A percentile compares a stretch with the other conserved stretches of the same genome.
Evolutionary conservation across 2,888 invertebrate species (phyloP).

Genomic region (Plebejus argus): DNA sequence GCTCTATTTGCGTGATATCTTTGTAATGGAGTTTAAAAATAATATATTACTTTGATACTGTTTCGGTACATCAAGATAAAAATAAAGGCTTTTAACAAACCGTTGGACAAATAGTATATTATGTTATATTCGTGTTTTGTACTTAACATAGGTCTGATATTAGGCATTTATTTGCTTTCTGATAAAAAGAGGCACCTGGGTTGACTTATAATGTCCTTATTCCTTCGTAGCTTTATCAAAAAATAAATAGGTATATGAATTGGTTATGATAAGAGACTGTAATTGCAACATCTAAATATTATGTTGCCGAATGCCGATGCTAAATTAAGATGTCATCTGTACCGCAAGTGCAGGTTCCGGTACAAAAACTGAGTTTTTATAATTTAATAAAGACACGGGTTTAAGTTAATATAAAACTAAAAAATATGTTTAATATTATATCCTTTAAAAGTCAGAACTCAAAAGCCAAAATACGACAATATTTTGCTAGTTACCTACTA

Average conservation of each 20-base stretch:
- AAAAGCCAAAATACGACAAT: background rate
- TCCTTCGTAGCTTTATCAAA: background rate
- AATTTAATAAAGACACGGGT: too few relatives aligned
- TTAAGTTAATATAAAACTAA: too few relatives aligned
- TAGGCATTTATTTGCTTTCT: background rate
- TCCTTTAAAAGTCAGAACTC: too few relatives aligned
- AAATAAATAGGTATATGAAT: background rate
- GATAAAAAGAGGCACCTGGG: slow-evolving; percentile 1
- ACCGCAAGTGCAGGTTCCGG: too few relatives aligned
- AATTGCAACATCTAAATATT: background rate
- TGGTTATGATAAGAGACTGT: background rate
- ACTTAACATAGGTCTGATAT: background rate
- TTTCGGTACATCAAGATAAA: background rate
- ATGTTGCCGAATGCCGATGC: too few relatives aligned
- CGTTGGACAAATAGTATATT: background rate
- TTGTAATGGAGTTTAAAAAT: background rate
- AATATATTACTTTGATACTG: background rate
- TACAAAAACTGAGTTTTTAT: too few relatives aligned
- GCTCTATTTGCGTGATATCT: background rate
- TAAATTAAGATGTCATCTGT: too few relatives aligned
- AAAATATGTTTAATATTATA: too few relatives aligned
- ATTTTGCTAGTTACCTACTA: background rate
- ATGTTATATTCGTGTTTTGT: background rate
- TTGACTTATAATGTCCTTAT: background rate
- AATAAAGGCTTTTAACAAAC: background rate